Percentiles rank a stretch among this genome's conserved stretches.
phyloP scores from a whole-genome alignment of 2,113 vertebrate species.

The Montifringilla adamsi region DNA sequence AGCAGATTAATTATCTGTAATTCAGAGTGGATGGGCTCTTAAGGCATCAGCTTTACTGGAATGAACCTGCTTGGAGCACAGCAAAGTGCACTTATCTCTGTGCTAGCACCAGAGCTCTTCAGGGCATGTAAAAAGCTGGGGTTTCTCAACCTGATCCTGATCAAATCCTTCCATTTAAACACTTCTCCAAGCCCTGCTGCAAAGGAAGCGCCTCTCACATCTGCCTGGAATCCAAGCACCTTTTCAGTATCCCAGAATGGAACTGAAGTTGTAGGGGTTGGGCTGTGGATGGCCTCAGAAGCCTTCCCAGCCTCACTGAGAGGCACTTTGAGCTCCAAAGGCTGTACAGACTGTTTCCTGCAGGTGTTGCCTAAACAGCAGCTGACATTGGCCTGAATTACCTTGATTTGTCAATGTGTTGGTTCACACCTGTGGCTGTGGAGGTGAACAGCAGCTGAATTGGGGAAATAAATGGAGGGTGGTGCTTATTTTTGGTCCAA shows the following conservation, averaged over 20 bases:
- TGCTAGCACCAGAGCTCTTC: neutral
- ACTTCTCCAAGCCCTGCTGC: neutral
- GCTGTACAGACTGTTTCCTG: neutral
- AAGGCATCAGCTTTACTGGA: constrained; percentile 22
- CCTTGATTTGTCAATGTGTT: rapidly evolving
- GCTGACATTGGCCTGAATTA: neutral
- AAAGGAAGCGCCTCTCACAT: neutral
- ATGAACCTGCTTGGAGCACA: neutral
- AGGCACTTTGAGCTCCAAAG: rapidly evolving
- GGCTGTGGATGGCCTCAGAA: neutral
- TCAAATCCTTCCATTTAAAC: neutral
- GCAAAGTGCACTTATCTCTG: constrained; percentile 7
- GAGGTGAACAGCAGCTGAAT: neutral
- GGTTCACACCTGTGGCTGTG: neutral
- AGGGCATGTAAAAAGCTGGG: neutral
- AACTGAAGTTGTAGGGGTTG: neutral
- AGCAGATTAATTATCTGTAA: constrained; percentile 47
- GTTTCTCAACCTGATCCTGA: neutral
- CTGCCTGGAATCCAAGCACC: neutral
- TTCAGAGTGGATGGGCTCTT: constrained; percentile 34
- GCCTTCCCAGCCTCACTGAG: neutral
- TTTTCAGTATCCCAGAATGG: neutral
- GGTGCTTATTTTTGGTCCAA: neutral
- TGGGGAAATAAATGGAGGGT: neutral
- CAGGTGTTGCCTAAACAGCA: neutral